Evolutionary conservation across 2,888 invertebrate genomes (phyloP).

Genomic region (Cheilosia soror): DNA sequence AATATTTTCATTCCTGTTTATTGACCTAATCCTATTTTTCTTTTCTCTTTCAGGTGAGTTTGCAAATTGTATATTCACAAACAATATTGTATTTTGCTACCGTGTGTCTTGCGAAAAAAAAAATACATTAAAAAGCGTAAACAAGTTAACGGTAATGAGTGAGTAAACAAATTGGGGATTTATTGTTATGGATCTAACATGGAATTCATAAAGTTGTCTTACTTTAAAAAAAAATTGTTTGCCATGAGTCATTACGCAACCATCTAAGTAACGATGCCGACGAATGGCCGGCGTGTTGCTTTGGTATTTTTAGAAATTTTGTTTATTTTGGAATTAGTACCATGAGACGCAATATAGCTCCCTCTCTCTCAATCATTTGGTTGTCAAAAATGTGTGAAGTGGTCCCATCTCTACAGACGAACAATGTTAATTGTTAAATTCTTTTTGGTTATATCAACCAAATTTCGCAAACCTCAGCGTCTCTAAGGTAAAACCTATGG

Average conservation of each 20-base stretch:
- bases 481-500: not conserved
- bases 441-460: too few relatives aligned
- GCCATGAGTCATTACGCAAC: slow-evolving; percentile 22
- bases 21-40: slow-evolving; percentile 58
- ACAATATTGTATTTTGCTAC: slow-evolving; percentile 34
- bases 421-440: too few relatives aligned
- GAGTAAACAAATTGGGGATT: slow-evolving; percentile 51
- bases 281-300: not conserved
- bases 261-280: not conserved
- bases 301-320: slow-evolving; percentile 34
- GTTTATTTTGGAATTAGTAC: not conserved
- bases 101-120: slow-evolving; percentile 18
- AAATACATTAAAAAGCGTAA: slow-evolving; percentile 40
- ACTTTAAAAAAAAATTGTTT: not conserved
- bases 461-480: not conserved
- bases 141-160: slow-evolving; percentile 64
- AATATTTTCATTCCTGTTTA: slow-evolving; percentile 43
- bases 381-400: too few relatives aligned
- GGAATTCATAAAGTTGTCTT: slow-evolving; percentile 14
- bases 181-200: slow-evolving; percentile 7
- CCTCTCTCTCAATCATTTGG: too few relatives aligned
- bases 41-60: slow-evolving; percentile 64
- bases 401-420: too few relatives aligned
- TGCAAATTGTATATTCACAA: slow-evolving; percentile 60
- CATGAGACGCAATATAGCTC: not conserved